These are phyloP conservation scores for Ypsolopha sequella DNA, from an alignment of 2,888 invertebrate genomes.

Conservation along the genomic window DNA sequence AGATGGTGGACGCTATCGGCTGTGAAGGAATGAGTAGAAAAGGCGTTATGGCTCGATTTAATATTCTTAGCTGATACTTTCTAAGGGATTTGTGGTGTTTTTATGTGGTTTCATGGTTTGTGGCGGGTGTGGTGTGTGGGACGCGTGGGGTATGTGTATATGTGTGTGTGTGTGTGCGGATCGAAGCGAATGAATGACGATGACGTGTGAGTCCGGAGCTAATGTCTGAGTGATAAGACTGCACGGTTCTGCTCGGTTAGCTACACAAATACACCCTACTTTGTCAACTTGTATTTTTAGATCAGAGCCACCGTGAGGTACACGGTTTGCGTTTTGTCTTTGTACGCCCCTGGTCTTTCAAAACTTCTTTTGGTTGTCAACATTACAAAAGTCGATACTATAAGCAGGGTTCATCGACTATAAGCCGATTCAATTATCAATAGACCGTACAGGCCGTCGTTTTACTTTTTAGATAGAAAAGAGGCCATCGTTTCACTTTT, in stretches of 20 bases:
- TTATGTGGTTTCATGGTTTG: constrained; percentile 8
- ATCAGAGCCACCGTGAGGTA: constrained; percentile 16
- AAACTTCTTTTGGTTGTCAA: background rate
- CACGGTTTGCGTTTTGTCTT: background rate
- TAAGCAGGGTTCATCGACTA: no score
- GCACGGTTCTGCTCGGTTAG: constrained; percentile 10
- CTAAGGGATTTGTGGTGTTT: constrained; percentile 5
- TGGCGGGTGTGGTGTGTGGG: constrained; percentile 25
- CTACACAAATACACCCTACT: constrained; percentile 11
- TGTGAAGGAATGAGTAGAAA: constrained; percentile 35
- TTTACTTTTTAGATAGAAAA: no score
- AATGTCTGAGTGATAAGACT: constrained; percentile 52
- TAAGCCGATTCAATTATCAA: no score
- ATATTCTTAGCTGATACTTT: constrained; percentile 22
- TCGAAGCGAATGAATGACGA: constrained; percentile 62
- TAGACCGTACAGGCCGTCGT: no score
- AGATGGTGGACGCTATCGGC: constrained; percentile 51
- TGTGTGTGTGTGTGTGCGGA: constrained; percentile 60
- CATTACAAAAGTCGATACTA: no score
- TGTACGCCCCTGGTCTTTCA: background rate
- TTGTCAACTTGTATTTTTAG: constrained; percentile 55
- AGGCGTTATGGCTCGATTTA: constrained; percentile 29
- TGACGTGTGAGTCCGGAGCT: constrained; percentile 46
- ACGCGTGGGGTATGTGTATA: constrained; percentile 25
- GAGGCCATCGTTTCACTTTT: no score